Base-by-base conservation (phyloP, 2,888 invertebrate genomes). In the Phoronis australis region DNA sequence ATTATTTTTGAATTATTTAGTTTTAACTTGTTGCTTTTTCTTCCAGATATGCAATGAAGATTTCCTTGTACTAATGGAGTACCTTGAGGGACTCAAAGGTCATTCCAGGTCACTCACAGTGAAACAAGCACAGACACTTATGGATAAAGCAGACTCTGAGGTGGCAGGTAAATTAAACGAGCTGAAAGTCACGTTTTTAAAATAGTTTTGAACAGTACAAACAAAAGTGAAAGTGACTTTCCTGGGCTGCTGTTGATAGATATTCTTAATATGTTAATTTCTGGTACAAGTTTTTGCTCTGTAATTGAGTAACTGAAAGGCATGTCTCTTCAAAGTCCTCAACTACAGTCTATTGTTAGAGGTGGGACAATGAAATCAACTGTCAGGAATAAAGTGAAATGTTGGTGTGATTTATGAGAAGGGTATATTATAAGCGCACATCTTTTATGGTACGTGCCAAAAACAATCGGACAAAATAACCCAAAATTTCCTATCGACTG, bases 21-120 rank as follows among this genome's bases (percentile, higher is more conserved):
- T 18, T 39, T 22, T n/a, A n/a, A n/a, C 9, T 39, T 25, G 20
- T 39, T n/a, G n/a, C 42, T 6, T 45, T 24, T 4, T 9, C 12
- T 31, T 42, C 26, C 46, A 66, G 65, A 26, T 66, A 12, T 48
- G 50, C 12, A 61, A 60, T 44, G 55, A 52, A 21, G 42, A 52
- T 25, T 67, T 67, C 54, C 47, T 51, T 15, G 51, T 56, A 35
- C 50, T 67, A 45, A 49, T 67, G 39, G 41, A 46, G n/a, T 67
- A 67, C 41, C 45, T 67, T 18, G 61, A 64, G 27, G 60, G 58
- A 2, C 35, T 66, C 35, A 59, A 57, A 41, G 66, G 65, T 20
- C 52, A 54, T 15, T 51, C 60, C 45, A 61, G 59, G 48, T 53
- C 54, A 24, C 47, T 43, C 39, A 63, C 65, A 35, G 51, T 58